Evolutionary conservation across 2,888 invertebrate genomes (phyloP), one percentile per base, ranked within the genome.

Genomic region (Torymus aiolomorphi): DNA sequence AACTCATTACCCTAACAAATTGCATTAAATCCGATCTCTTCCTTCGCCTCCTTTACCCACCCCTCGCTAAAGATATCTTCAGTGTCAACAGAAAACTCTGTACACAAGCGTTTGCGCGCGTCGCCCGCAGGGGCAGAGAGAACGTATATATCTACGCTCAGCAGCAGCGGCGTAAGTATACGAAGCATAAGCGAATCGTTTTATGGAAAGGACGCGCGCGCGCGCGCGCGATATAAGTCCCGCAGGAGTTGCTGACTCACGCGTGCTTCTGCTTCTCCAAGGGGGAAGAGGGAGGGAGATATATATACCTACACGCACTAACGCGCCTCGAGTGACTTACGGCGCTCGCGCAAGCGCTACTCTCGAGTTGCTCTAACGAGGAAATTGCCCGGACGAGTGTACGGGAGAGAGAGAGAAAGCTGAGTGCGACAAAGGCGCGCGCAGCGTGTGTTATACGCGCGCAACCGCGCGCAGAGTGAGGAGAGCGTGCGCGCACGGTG

Each of bases 231-330:
- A 54, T 73, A 72, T 81, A 81, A 81, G 78, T 78, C 81, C 76
- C 78, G 20, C 10, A 70, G 78, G 76, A 78, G 76, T 73, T 81
- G 81, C 81, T 76, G 81, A 78, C 81, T 78, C 81, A 81, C 81
- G 78, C 72, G 66, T 67, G 56, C 76, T 11, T 14, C 14, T 42
- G 31, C 20, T 2, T 51, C 18, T 24, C 1, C 10, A 54, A 42
- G 8, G 8, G 42, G 18, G 62, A 51, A 5, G 14, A 14, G 14
- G 18, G 52, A 42, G 54, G 2, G 24, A 57, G 62, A 31, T 14
- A 52, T 2, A 12, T 20, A 52, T 11, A 18, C 20, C 42, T 20
- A 12, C 12, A 16, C 54, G 56, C 65, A 14, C 49, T 65, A 65
- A 73, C 65, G 65, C 65, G 65, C 56, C 20, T 57, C 66, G 54